A percentile compares a stretch with the other conserved stretches of the same genome.
Conservation (phyloP, 2,888 invertebrate genomes). For the Tetranychus piercei region DNA sequence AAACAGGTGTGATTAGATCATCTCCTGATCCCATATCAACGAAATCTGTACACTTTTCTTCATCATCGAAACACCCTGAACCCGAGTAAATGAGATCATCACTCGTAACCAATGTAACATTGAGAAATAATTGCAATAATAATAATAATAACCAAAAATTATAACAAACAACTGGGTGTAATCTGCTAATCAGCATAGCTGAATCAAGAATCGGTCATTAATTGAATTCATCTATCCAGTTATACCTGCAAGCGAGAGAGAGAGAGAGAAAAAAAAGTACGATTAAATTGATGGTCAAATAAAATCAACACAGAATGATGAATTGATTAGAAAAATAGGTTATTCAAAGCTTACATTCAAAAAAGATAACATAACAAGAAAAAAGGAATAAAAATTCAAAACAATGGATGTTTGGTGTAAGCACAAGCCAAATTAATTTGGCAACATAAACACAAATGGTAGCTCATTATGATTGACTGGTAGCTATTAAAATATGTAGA, state of each 20-base stretch:
- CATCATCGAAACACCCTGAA: conserved; percentile 68
- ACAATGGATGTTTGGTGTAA: too few species aligned
- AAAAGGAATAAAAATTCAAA: too few species aligned
- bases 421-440: too few species aligned
- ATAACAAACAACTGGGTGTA: background rate
- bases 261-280: background rate
- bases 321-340: too few species aligned
- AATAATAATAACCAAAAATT: background rate
- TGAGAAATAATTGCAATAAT: background rate
- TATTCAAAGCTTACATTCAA: too few species aligned
- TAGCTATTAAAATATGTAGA: too few species aligned
- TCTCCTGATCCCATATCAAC: conserved; percentile 37
- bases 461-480: too few species aligned
- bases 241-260: background rate
- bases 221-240: background rate
- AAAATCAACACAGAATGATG: too few species aligned
- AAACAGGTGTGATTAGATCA: conserved; percentile 78
- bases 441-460: too few species aligned
- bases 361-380: too few species aligned
- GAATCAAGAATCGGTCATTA: background rate
- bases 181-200: background rate
- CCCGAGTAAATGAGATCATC: conserved; percentile 83
- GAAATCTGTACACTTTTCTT: conserved; percentile 38
- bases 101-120: conserved; percentile 31
- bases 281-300: background rate